These are phyloP conservation scores for Discoglossus pictus DNA, from an alignment of 2,797 vertebrate genomes.

Conservation along the genomic window DNA sequence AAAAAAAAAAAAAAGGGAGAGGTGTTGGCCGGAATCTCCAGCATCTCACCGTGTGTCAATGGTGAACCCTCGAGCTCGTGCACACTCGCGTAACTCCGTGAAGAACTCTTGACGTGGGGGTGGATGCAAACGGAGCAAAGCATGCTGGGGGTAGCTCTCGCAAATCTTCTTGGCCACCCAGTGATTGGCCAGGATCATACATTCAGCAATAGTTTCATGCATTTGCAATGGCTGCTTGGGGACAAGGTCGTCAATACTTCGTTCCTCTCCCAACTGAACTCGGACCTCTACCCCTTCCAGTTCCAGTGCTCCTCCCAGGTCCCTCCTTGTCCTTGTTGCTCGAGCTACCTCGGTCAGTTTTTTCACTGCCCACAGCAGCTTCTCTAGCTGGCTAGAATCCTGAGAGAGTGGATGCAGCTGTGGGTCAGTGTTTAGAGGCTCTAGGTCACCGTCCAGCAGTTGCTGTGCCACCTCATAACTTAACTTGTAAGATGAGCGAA, in stretches of 20 bases:
- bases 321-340: slow-evolving; percentile 75
- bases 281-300: slow-evolving; percentile 90
- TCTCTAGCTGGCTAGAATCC: slow-evolving; percentile 59
- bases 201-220: slow-evolving; percentile 92
- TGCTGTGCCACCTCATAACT: slow-evolving; percentile 89
- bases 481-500: slow-evolving; percentile 91
- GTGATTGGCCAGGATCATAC: slow-evolving; percentile 98
- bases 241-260: slow-evolving; percentile 86
- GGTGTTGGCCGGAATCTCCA: background rate
- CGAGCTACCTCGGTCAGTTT: slow-evolving; percentile 80
- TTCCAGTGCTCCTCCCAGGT: slow-evolving; percentile 85
- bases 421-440: slow-evolving; percentile 62
- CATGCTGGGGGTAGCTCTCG: slow-evolving; percentile 83
- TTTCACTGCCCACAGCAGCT: slow-evolving; percentile 78
- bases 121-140: slow-evolving; percentile 87
- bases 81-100: slow-evolving; percentile 78
- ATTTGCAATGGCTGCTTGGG: slow-evolving; percentile 90
- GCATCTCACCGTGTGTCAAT: slow-evolving; percentile 82
- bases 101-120: slow-evolving; percentile 89
- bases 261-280: slow-evolving; percentile 85
- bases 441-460: slow-evolving; percentile 76
- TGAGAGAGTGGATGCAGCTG: slow-evolving; percentile 73
- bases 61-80: slow-evolving; percentile 77
- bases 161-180: slow-evolving; percentile 94
- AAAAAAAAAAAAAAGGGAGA: too few relatives aligned